Evolutionary conservation across 2,113 vertebrate species (phyloP).

Genomic region (Ophthalmolycus amberensis): DNA sequence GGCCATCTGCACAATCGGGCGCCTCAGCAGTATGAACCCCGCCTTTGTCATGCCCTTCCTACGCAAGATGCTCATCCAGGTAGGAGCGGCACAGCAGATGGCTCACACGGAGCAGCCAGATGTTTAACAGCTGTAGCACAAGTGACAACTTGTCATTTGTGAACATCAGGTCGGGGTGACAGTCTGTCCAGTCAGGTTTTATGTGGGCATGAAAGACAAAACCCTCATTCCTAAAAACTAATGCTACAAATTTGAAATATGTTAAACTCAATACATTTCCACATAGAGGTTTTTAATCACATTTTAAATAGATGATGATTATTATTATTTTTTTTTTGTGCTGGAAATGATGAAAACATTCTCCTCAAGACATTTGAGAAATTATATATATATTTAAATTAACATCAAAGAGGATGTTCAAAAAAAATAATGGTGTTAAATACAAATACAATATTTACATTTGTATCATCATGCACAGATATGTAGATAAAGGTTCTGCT

Average conservation of each 20-base stretch:
- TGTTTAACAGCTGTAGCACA: background rate
- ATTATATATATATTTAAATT: background rate
- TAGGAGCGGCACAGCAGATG: conserved; percentile 60
- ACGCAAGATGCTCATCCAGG: conserved; percentile 99
- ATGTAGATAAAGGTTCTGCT: background rate
- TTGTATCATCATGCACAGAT: background rate
- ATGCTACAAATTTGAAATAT: background rate
- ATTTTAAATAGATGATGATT: background rate
- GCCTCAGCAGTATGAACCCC: conserved; percentile 99
- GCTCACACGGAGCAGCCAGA: background rate
- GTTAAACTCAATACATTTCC: background rate
- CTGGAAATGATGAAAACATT: background rate
- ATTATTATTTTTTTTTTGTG: too few species aligned
- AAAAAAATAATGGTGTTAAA: background rate
- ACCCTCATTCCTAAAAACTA: background rate
- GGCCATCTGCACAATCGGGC: conserved; percentile 97
- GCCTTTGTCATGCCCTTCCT: conserved; percentile 99
- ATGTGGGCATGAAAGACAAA: background rate
- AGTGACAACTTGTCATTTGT: background rate
- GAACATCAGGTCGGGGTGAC: background rate
- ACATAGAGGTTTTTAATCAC: background rate
- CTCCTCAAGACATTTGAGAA: background rate
- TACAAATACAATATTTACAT: background rate
- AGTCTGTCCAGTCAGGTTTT: background rate
- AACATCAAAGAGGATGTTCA: background rate